phyloP scores from a whole-genome alignment of 2,888 invertebrate genomes.

The Dryocosmus kuriphilus region DNA sequence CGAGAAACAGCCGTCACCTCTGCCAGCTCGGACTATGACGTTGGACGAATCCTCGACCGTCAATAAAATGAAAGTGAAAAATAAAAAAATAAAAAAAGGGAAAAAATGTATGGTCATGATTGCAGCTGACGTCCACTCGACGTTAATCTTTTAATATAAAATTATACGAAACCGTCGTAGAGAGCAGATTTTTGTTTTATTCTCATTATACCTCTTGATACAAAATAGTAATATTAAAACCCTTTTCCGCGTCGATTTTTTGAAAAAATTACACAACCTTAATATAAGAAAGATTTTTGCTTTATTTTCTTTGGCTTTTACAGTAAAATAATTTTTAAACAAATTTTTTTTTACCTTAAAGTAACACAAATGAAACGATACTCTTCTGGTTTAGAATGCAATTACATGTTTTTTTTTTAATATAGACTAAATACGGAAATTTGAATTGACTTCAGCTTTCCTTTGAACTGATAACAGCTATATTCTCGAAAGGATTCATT shows the following conservation, averaged over 20 bases:
- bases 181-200: neutral
- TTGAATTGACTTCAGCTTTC: neutral
- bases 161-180: neutral
- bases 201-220: neutral
- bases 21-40: conserved; percentile 36
- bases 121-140: conserved; percentile 7
- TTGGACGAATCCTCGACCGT: conserved; percentile 21
- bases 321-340: too few species aligned
- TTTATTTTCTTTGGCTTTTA: neutral
- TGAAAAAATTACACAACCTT: neutral
- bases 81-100: neutral
- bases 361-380: too few species aligned
- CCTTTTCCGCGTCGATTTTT: neutral
- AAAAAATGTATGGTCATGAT: conserved; percentile 13
- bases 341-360: too few species aligned
- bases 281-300: neutral
- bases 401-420: too few species aligned
- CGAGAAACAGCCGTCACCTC: conserved; percentile 36
- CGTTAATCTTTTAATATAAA: conserved; percentile 18
- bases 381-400: too few species aligned
- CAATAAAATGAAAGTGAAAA: conserved; percentile 16
- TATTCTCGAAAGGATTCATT: neutral
- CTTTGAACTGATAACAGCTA: neutral
- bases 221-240: neutral
- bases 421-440: neutral